phyloP scores from a whole-genome alignment of 1,140 invertebrate species.

The Rhynchophorus ferrugineus region DNA sequence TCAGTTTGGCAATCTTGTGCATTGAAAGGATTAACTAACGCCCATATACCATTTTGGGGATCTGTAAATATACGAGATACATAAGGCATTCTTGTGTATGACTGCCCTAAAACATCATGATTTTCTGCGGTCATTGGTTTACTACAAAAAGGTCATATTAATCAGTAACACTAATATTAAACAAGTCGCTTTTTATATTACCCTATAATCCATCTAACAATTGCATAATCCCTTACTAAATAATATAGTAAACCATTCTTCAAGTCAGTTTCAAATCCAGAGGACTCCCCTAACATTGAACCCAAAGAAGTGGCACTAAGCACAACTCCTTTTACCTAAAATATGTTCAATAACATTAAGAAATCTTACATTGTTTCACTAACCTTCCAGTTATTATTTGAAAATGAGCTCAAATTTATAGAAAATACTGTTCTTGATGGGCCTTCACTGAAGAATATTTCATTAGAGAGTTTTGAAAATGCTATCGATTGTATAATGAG shows the following conservation, averaged over 20 bases:
- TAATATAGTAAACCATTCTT: constrained; percentile 36
- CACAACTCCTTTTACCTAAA: not conserved
- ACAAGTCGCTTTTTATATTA: constrained; percentile 17
- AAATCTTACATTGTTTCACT: not conserved
- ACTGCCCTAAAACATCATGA: constrained; percentile 35
- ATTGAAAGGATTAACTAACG: constrained; percentile 28
- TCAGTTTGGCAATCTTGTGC: constrained; percentile 13
- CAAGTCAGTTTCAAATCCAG: constrained; percentile 30
- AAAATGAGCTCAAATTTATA: constrained; percentile 3
- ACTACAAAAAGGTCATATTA: constrained; percentile 25
- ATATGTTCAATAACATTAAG: not conserved
- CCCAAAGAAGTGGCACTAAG: constrained; percentile 30
- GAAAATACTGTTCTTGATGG: constrained; percentile 1
- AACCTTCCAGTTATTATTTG: not conserved
- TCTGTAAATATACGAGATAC: constrained; percentile 34
- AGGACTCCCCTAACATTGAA: constrained; percentile 36
- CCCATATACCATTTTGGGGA: constrained; percentile 31
- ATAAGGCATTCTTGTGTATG: constrained; percentile 31
- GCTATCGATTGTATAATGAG: constrained; percentile 18
- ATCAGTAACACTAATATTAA: not conserved
- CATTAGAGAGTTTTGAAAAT: constrained; percentile 5
- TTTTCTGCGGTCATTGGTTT: constrained; percentile 33
- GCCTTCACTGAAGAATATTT: not conserved
- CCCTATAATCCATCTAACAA: constrained; percentile 38
- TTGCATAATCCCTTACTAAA: constrained; percentile 35